Evolutionary conservation across 1,140 invertebrate species (phyloP), one percentile per base, ranked within the genome.

Genomic region (Sipha flava): DNA sequence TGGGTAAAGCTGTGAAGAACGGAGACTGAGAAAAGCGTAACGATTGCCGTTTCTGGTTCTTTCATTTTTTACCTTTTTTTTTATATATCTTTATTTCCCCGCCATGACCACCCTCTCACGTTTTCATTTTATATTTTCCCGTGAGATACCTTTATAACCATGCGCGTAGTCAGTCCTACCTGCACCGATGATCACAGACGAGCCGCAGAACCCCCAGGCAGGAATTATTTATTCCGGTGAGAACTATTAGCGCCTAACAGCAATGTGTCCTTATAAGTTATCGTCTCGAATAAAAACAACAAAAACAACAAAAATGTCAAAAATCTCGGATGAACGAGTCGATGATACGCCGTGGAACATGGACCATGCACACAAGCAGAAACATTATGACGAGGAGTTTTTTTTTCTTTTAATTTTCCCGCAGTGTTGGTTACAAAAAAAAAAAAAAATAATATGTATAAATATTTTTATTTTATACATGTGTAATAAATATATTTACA

Each of bases 41-140:
- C 52, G 49, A 77, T 77, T 77, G 73, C 73, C 37, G 29, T 77
- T 75, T 75, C 49, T 37, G 49, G 45, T 52, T 59, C 21, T 77
- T 45, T 34, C 52, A 26, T 45, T 77, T 77, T 77, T 77, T 16
- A 23, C 52, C 34, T 57, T 77, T 77, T 77, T 57, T 57, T 57
- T 72, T 73, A 21, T 52, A 4, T 16, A 34, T 77, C 47, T 66
- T 62, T 62, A 34, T 62, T 26, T 26, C 37, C 3, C 34, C 5
- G 2, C 21, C 31, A 26, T 29, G 23, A 7, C 9, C 3, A 7
- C 66, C 40, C 40, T 2, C 23, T 16, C 12, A 29, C 26, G 10
- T 40, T 40, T 40, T 40, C 4, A 6, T 40, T 40, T 40, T 40
- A 40, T 40, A 4, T 26, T 37, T 54, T 77, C 72, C 52, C 72